Conservation (phyloP, 2,888 invertebrate species). For the Limulus polyphemus region DNA sequence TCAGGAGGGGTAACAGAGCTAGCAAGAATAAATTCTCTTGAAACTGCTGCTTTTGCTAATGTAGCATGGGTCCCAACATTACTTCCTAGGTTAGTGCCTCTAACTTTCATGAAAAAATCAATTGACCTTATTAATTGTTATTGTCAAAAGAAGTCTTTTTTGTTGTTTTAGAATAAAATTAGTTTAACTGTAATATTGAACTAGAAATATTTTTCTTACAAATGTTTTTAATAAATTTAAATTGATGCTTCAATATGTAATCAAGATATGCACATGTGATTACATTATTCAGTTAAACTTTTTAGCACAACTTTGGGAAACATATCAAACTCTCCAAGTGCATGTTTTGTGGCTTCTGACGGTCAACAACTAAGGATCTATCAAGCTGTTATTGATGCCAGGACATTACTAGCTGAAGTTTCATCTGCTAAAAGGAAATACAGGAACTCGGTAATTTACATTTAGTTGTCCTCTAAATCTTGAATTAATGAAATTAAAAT, state of each 20-base stretch:
- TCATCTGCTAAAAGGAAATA: conserved; percentile 63
- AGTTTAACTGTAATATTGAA: no score
- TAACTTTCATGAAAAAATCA: neutral
- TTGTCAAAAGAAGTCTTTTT: no score
- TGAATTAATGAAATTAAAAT: no score
- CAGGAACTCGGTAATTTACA: no score
- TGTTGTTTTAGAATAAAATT: no score
- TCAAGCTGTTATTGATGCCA: conserved; percentile 95
- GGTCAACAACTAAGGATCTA: conserved; percentile 75
- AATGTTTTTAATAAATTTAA: no score
- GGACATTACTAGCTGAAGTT: conserved; percentile 83
- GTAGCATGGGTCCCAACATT: conserved; percentile 98
- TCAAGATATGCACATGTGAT: no score
- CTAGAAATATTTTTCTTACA: no score
- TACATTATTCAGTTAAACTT: no score
- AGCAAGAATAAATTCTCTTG: conserved; percentile 89
- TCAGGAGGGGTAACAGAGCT: conserved; percentile 95
- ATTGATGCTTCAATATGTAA: no score
- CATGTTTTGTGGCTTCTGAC: conserved; percentile 96
- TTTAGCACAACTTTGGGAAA: conserved; percentile 77
- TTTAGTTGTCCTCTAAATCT: no score
- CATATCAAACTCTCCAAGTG: conserved; percentile 91
- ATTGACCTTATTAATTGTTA: no score
- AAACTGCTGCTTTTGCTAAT: conserved; percentile 89
- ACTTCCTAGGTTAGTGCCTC: conserved; percentile 56